Evolutionary conservation across 2,888 invertebrate genomes (phyloP), one percentile per base, ranked within the genome.

Genomic region (Aleiodes alternator): DNA sequence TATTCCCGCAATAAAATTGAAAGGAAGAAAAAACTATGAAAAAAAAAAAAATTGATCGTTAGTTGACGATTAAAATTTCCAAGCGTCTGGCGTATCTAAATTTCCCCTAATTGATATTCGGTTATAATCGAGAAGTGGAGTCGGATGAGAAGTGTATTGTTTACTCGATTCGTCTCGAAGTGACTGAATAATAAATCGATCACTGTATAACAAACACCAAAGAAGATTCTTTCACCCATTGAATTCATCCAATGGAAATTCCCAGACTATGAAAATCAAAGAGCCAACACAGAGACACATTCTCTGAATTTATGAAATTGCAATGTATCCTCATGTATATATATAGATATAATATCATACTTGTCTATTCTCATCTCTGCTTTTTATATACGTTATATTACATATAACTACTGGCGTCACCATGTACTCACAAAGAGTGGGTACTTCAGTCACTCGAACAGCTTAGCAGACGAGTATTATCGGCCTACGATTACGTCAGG

Each of bases 391-490:
- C 64, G 64, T 64, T 43, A 64, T 64, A 64, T 64, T 64, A 64
- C 64, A 48, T 43, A 64, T 64, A 43, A 64, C 64, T 64, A 64
- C 48, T 48, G 43, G 38, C 38, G 48, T 64, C 48, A 9, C 43
- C 43, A 48, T 64, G 64, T 64, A 64, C 64, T 64, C 64, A 64
- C 64, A 7, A 64, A 43, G 68, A 69, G 69, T 53, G 69, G 31
- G 64, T 48, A 43, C 64, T 64, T 64, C 56, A 73, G 57, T 56
- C 73, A 55, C 73, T 73, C 73, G 50, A 69, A 56, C 12, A 9
- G 66, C 72, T 72, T 72, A 72, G 51, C 51, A 66, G 55, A 43
- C 43, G 73, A 66, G 73, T 73, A 68, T 56, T 55, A 68, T 73
- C 56, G 34, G 56, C 56, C 68, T 55, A 55, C 38, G 68, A 73